Percentiles rank a stretch among this genome's conserved stretches.
phyloP scores from a whole-genome alignment of 92 coral and sea anemone genomes.

The Palythoa caribaeorum region DNA sequence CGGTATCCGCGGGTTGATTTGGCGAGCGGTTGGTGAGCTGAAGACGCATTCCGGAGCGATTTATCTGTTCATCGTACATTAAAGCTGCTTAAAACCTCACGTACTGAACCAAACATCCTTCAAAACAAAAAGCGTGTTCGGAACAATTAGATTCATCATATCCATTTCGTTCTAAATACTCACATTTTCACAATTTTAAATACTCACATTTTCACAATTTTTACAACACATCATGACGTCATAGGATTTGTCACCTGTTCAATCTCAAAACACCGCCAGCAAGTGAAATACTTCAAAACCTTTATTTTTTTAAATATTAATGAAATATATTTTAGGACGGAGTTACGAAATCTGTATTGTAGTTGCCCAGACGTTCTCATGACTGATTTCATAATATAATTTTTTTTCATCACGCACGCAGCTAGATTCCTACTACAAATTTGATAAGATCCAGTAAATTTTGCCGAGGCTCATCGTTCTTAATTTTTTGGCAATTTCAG shows the following conservation, averaged over 20 bases:
- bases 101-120: slow-evolving; percentile 1
- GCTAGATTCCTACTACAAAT: too few species aligned
- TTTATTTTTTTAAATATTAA: too few species aligned
- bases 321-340: too few species aligned
- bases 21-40: not conserved
- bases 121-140: not conserved
- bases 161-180: not conserved
- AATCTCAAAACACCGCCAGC: not conserved
- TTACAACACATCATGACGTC: slow-evolving; percentile 4
- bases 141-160: not conserved
- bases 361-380: too few species aligned
- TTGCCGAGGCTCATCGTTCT: too few species aligned
- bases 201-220: not conserved
- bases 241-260: slow-evolving; percentile 46
- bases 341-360: too few species aligned
- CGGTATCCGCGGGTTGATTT: not conserved
- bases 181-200: not conserved
- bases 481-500: too few species aligned
- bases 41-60: not conserved
- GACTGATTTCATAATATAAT: too few species aligned
- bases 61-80: not conserved
- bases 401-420: too few species aligned
- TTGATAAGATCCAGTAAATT: too few species aligned
- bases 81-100: not conserved
- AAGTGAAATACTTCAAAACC: too few species aligned